Conservation (phyloP, 53 echinoderm and acorn worm genomes). For the Holothuria scabra region DNA sequence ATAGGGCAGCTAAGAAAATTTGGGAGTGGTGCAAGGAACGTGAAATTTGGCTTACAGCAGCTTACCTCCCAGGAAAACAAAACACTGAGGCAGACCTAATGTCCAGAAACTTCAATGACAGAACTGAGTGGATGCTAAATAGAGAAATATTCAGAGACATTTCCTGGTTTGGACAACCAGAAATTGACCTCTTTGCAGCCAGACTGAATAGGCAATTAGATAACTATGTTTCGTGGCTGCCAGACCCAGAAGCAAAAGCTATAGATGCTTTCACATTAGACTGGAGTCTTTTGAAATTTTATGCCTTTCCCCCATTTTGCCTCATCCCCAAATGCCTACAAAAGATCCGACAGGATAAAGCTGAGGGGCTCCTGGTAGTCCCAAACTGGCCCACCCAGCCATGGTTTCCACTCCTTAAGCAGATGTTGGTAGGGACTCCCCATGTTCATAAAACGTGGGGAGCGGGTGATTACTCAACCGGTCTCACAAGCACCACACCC, state of each 20-base stretch:
- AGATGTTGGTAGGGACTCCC: background rate
- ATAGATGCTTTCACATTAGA: conserved; percentile 22
- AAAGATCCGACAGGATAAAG: background rate
- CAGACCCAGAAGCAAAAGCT: conserved; percentile 17
- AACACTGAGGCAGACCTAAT: conserved; percentile 27
- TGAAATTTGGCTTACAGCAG: background rate
- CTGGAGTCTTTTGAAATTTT: background rate
- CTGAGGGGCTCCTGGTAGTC: conserved; percentile 17
- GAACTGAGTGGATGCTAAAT: conserved; percentile 48
- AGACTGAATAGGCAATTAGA: conserved; percentile 19
- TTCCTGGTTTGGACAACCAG: background rate
- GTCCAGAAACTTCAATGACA: conserved; percentile 37
- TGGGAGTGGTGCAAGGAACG: no score
- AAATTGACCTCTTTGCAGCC: conserved; percentile 24
- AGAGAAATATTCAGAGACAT: background rate
- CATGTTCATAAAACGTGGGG: background rate
- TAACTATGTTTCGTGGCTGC: conserved; percentile 12
- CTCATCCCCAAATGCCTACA: conserved; percentile 17
- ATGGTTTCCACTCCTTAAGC: conserved; percentile 16
- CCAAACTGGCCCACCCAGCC: conserved; percentile 41
- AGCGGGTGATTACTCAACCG: background rate
- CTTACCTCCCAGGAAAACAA: conserved; percentile 1
- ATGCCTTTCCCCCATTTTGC: conserved; percentile 49
- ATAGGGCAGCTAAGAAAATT: no score
- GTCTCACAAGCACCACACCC: background rate